Evolutionary conservation across 2,113 vertebrate species (phyloP).

Genomic region (Psittacula cyanocephala): DNA sequence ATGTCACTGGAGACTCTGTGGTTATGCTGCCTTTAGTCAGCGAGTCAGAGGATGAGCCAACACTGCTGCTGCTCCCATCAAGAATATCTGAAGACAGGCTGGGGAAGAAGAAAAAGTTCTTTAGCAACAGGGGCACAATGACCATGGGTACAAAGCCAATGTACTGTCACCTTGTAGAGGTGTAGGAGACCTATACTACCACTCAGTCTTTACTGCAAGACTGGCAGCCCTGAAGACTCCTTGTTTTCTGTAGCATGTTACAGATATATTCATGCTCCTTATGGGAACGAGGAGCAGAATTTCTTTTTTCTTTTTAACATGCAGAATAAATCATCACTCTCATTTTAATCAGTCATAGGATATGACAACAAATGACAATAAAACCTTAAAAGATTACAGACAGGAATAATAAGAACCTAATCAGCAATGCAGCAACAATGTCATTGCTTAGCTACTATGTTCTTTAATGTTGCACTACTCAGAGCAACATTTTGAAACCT

Average conservation of each 20-base stretch:
- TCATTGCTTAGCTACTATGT: background rate
- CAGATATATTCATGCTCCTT: constrained; percentile 8
- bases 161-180: background rate
- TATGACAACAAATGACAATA: background rate
- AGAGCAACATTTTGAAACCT: background rate
- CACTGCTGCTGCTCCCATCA: constrained; percentile 90
- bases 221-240: constrained; percentile 61
- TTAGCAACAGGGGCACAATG: background rate
- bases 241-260: constrained; percentile 59
- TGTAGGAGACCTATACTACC: constrained; percentile 70
- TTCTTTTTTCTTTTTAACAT: background rate
- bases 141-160: background rate
- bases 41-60: constrained; percentile 88
- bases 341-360: background rate
- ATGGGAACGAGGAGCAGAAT: constrained; percentile 27
- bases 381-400: background rate
- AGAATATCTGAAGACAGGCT: constrained; percentile 89
- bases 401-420: background rate
- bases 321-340: background rate
- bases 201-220: constrained; percentile 58
- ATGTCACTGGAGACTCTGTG: constrained; percentile 86
- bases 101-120: constrained; percentile 50
- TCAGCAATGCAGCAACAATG: background rate
- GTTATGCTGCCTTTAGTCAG: constrained; percentile 89
- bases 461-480: background rate